Evolutionary conservation across 2,888 invertebrate species (phyloP).

Genomic region (Erynnis tages): DNA sequence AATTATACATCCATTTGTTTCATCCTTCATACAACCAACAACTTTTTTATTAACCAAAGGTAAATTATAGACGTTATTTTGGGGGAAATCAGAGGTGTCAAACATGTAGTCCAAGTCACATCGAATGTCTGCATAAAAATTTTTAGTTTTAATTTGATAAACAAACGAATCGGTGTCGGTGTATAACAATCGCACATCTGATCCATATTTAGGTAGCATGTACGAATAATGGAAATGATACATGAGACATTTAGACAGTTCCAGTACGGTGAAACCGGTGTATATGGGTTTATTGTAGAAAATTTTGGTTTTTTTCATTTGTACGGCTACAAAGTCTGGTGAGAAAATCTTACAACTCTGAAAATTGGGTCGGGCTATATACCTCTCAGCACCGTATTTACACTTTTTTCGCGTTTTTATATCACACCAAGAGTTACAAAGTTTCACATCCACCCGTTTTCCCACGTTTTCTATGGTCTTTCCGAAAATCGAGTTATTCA

Average conservation of each 20-base stretch:
- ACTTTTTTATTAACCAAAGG: no score
- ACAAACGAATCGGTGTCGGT: background rate
- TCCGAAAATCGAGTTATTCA: no score
- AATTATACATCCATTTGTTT: no score
- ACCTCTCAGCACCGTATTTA: background rate
- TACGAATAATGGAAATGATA: slow-evolving; percentile 2
- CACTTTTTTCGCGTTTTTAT: no score
- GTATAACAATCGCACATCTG: background rate
- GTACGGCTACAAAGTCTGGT: background rate
- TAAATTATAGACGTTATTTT: no score
- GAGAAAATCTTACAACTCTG: background rate
- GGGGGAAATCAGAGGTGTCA: no score
- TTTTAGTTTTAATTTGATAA: background rate
- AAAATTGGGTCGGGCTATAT: background rate
- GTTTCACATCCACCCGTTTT: background rate
- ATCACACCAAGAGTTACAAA: background rate
- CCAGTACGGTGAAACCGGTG: background rate
- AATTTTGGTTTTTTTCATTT: background rate
- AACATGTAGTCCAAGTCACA: no score
- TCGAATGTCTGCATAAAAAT: background rate
- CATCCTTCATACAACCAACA: no score
- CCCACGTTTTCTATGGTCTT: no score
- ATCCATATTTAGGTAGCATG: background rate
- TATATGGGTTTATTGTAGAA: background rate
- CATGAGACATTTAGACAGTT: background rate